Evolutionary conservation across 2,888 invertebrate species (phyloP), one percentile per base, ranked within the genome.

Genomic region (Itoplectis maculator): DNA sequence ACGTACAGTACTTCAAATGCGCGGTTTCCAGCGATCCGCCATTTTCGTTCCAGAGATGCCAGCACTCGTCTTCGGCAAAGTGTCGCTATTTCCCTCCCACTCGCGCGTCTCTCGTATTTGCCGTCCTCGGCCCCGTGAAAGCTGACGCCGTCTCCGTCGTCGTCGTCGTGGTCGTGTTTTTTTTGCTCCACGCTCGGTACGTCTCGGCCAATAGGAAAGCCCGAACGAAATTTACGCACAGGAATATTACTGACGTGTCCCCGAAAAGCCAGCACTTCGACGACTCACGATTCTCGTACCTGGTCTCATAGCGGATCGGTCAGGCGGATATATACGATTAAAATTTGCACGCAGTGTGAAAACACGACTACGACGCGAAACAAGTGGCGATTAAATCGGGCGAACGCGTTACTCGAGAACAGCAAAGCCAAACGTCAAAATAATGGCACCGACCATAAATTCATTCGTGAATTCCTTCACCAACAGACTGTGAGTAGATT

Each of bases 401-500:
- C 29, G 5, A 29, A 45, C 37, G 35, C 23, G 29, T 65, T 47
- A 40, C 5, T n/a, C 42, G 35, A 51, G 45, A n/a, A n/a, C 13
- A 49, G 3, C n/a, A 47, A 68, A 29, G 29, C 29, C 18, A 76
- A 68, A 69, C 18, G 49, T 35, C 65, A 68, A 75, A 85, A 90
- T 81, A 85, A 95, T 95, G 95, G 94, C 95, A 91, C 93, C 95
- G 85, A 94, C 94, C 88, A 92, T 96, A 85, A 94, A 94, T 89
- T 94, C 94, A 82, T 96, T 96, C 92, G 92, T 95, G 88, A 95
- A 95, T 93, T 95, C 95, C 87, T 96, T 96, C 93, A 95, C 95
- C 92, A 95, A 94, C 93, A 95, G 94, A 90, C 93, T 96, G 96
- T 96, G 93, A 96, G 96, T 96, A 69, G 1, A 42, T 35, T 20